Base-by-base conservation (phyloP, 2,888 invertebrate species). In the Lypha dubia region DNA sequence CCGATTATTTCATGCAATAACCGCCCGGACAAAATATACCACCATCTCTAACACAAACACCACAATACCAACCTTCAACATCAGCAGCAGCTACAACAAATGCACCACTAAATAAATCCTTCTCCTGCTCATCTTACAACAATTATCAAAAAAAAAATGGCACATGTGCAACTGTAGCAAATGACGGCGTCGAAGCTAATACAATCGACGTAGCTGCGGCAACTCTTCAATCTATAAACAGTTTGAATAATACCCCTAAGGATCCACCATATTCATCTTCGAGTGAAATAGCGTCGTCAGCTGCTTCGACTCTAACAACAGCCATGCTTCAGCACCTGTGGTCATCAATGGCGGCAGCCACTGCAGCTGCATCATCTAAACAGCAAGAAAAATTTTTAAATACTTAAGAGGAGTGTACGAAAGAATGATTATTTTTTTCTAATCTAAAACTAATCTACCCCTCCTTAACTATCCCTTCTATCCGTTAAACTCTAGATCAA, bases 1-100 rank as follows among this genome's bases (percentile, higher is more conserved):
- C 98, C 92, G 98, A 98, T 94, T 98, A 97, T 94, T 98, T 97
- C 94, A 98, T 98, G 97, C 97, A 97, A 96, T 98, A 97, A 92
- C 91, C 90, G 88, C 89, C 89, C 85, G 84, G 81, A 68, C 84
- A 77, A 77, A 70, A 65, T 38, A 32, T 76, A 68, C 46, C 65
- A 85, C 32, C 73, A 79, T 38, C 76, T 70, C 41, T 75, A 77
- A 68, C 49, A 58, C 75, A 75, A 86, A 65, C 83, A 77, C 73
- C 63, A 63, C 75, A 74, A 9, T n/a, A n/a, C n/a, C 80, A 60
- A 38, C 32, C 51, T 51, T 38, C 35, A 44, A 51, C 82, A 60
- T 32, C 83, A 73, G 73, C 83, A 81, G 53, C 68, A 75, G 44
- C 83, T 71, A 60, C 81, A 67, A 67, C 84, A 80, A 73, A 70